These are phyloP conservation scores for Psix sp. DNA, from an alignment of 1,140 invertebrate species.

Conservation along the genomic window DNA sequence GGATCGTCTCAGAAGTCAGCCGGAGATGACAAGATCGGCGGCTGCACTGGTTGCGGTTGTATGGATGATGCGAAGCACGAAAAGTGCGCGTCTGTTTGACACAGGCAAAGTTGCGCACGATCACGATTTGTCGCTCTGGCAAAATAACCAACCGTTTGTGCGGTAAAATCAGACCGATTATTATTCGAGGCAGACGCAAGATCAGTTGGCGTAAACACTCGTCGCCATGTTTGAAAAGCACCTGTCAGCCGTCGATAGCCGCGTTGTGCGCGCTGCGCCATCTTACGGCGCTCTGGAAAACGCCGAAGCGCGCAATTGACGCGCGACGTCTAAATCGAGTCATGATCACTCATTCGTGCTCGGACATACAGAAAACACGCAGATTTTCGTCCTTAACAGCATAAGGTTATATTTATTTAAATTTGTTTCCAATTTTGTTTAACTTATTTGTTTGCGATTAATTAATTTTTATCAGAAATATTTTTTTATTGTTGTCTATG, in stretches of 20 bases:
- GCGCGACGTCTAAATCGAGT: too few relatives aligned
- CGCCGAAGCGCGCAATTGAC: constrained; percentile 14
- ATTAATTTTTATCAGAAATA: too few relatives aligned
- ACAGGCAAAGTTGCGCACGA: background rate
- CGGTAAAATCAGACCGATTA: constrained; percentile 25
- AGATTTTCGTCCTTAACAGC: too few relatives aligned
- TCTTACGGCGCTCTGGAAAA: constrained; percentile 34
- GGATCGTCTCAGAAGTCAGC: constrained; percentile 34
- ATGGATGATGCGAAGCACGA: background rate
- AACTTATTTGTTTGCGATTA: too few relatives aligned
- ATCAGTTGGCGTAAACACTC: constrained; percentile 55
- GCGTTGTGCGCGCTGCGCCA: constrained; percentile 15
- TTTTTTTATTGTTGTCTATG: too few relatives aligned
- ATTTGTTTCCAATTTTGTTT: too few relatives aligned
- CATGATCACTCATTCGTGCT: too few relatives aligned
- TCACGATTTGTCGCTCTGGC: background rate
- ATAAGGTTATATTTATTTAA: too few relatives aligned
- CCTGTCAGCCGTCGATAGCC: constrained; percentile 46
- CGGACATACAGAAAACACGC: too few relatives aligned
- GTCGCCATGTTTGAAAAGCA: constrained; percentile 50
- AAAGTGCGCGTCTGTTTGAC: background rate
- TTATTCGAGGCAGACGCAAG: constrained; percentile 30
- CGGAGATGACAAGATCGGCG: constrained; percentile 40
- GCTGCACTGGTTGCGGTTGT: background rate
- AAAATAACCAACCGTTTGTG: constrained; percentile 1